Evolutionary conservation across 2,888 invertebrate genomes (phyloP).

Genomic region (Drosophila diplacantha): DNA sequence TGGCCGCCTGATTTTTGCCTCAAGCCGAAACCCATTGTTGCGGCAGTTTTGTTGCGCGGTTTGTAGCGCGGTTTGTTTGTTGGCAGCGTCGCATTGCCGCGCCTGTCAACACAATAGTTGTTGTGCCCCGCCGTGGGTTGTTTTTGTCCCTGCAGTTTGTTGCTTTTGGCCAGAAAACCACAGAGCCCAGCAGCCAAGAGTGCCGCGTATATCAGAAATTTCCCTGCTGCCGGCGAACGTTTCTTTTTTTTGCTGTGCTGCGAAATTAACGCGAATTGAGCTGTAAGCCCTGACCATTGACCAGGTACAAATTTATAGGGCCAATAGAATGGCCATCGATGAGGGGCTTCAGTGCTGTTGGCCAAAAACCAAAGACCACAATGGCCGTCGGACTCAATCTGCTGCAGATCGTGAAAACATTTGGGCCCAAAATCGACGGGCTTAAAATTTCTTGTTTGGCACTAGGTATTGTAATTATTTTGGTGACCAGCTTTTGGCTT

Average conservation of each 20-base stretch:
- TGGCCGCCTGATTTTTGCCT: conserved; percentile 59
- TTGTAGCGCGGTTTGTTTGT: conserved; percentile 71
- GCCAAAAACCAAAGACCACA: conserved; percentile 24
- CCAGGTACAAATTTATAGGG: conserved; percentile 46
- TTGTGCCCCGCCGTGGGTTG: background rate
- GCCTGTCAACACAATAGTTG: conserved; percentile 67
- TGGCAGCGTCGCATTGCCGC: conserved; percentile 65
- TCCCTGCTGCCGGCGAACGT: conserved; percentile 1
- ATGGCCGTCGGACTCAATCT: conserved; percentile 32
- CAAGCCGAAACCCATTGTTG: conserved; percentile 50
- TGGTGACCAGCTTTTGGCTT: background rate
- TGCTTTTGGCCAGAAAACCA: conserved; percentile 33
- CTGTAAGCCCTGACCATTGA: conserved; percentile 40
- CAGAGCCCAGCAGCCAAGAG: conserved; percentile 25
- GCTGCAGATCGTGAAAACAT: conserved; percentile 7
- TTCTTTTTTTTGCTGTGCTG: conserved; percentile 34
- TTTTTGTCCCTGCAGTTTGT: conserved; percentile 6
- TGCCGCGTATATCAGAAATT: conserved; percentile 46
- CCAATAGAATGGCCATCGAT: conserved; percentile 38
- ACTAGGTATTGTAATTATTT: background rate
- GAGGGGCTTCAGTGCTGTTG: conserved; percentile 9
- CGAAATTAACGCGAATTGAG: conserved; percentile 66
- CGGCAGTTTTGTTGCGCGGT: conserved; percentile 68
- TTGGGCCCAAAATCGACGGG: conserved; percentile 10
- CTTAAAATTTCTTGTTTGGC: conserved; percentile 3